Evolutionary conservation across 2,888 invertebrate species (phyloP).

Genomic region (Chouioia cunea): DNA sequence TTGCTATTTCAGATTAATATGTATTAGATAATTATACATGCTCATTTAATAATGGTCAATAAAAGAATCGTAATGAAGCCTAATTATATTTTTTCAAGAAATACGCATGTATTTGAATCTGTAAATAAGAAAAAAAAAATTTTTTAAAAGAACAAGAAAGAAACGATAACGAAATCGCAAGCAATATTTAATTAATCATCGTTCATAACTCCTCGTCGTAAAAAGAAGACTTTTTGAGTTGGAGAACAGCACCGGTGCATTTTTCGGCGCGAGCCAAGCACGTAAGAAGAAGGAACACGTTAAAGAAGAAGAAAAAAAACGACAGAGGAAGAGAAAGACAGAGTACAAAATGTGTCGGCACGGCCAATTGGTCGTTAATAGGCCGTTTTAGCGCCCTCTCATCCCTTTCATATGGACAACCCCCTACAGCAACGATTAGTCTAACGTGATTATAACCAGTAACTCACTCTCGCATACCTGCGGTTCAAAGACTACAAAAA

Average conservation of each 20-base stretch:
- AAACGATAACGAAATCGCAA: constrained; percentile 1
- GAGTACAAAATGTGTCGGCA: constrained; percentile 13
- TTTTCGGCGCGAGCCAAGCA: not conserved
- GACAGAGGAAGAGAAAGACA: constrained; percentile 2
- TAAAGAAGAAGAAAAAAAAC: not conserved
- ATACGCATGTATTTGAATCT: too few relatives aligned
- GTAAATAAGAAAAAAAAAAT: not conserved
- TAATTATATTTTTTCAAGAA: too few relatives aligned
- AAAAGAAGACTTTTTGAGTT: not conserved
- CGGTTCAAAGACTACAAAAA: not conserved
- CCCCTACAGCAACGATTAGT: constrained; percentile 60
- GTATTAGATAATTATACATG: too few relatives aligned
- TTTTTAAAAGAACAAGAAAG: not conserved
- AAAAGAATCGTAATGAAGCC: too few relatives aligned
- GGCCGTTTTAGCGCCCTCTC: constrained; percentile 56
- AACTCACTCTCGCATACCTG: constrained; percentile 55
- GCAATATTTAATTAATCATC: constrained; percentile 28
- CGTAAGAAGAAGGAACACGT: constrained; percentile 6
- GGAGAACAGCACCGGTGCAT: constrained; percentile 1
- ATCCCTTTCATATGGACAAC: constrained; percentile 54
- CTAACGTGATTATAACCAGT: constrained; percentile 63
- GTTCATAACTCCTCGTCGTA: not conserved
- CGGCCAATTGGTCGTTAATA: constrained; percentile 55
- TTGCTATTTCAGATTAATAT: too few relatives aligned
- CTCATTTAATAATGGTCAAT: too few relatives aligned